These are phyloP conservation scores for Lepidostoma basale DNA, from an alignment of 1,140 invertebrate genomes.

Conservation along the genomic window DNA sequence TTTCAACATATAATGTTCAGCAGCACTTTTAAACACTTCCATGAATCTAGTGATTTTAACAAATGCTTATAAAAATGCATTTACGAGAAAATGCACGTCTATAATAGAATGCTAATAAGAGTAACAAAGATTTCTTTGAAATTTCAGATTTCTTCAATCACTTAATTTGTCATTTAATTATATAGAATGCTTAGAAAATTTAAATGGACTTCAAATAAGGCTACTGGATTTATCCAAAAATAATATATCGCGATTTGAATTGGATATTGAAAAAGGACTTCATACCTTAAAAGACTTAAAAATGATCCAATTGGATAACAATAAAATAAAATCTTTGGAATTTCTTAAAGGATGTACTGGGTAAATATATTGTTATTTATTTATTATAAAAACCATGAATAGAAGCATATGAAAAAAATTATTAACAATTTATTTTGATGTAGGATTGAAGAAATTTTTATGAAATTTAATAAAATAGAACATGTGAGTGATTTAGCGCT, in stretches of 20 bases:
- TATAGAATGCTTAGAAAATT: constrained; percentile 54
- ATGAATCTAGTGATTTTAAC: background rate
- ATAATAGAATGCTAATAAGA: background rate
- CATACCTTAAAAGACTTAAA: constrained; percentile 54
- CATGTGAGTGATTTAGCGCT: background rate
- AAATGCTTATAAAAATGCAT: background rate
- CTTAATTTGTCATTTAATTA: constrained; percentile 57
- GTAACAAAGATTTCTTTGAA: background rate
- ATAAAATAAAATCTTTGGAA: constrained; percentile 54
- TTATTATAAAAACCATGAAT: background rate
- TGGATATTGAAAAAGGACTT: constrained; percentile 48
- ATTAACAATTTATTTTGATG: background rate
- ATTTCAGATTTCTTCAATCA: constrained; percentile 52
- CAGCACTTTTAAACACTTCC: background rate
- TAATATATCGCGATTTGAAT: constrained; percentile 54
- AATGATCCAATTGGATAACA: constrained; percentile 56
- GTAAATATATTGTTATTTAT: constrained; percentile 37
- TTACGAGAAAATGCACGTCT: background rate
- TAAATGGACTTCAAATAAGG: constrained; percentile 51
- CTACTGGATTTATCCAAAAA: constrained; percentile 57
- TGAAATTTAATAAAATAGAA: constrained; percentile 9
- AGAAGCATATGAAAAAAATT: background rate
- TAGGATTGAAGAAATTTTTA: background rate
- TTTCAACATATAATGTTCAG: background rate
- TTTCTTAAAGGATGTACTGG: constrained; percentile 53